phyloP scores from a whole-genome alignment of 2,113 vertebrate species.

The Callipepla squamata region DNA sequence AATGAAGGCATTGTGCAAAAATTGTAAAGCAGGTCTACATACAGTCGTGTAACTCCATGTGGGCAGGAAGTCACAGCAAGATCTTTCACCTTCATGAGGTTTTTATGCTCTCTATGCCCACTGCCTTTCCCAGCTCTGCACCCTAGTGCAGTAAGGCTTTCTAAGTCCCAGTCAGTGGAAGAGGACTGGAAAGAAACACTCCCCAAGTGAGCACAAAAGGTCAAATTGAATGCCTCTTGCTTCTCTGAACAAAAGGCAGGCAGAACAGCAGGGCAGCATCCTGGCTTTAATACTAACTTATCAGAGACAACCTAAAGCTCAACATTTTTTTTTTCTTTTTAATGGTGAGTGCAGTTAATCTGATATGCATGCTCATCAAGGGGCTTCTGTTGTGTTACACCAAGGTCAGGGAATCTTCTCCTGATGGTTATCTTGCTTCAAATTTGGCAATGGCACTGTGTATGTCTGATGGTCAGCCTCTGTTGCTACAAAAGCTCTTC shows the following conservation, averaged over 20 bases:
- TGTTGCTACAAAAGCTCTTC: not conserved
- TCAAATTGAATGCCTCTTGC: not conserved
- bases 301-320: not conserved
- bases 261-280: not conserved
- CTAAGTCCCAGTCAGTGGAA: not conserved
- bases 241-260: not conserved
- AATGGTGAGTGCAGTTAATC: not conserved
- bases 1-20: not conserved
- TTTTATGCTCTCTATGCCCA: not conserved
- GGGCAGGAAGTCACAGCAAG: not conserved
- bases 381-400: not conserved
- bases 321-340: not conserved
- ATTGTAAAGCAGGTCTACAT: not conserved
- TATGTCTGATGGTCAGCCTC: not conserved
- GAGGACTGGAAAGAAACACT: not conserved
- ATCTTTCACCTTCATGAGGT: not conserved
- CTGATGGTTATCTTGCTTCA: not conserved
- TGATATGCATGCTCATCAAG: not conserved
- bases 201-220: not conserved
- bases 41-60: rapidly evolving
- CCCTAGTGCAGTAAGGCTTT: not conserved
- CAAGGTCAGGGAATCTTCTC: not conserved
- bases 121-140: not conserved
- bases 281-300: not conserved
- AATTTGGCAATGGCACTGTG: not conserved